Base-by-base conservation (phyloP, 2,888 invertebrate species). In the Eupithecia subumbrata region DNA sequence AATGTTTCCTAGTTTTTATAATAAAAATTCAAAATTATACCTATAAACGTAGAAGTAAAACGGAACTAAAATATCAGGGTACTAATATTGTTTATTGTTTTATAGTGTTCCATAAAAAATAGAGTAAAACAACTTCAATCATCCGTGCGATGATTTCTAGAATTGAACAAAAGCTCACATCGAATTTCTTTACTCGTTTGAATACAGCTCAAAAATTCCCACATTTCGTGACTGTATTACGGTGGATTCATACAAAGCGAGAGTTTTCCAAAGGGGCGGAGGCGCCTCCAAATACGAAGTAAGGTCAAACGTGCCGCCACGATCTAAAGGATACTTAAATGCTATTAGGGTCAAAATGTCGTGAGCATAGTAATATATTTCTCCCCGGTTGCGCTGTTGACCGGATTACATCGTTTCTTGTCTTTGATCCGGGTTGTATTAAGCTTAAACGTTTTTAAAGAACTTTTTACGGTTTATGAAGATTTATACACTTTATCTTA, bases 271-370 rank as follows among this genome's bases (percentile, higher is more conserved):
- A 64, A 40, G 56, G 52, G 60, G 40, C 34, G 40, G 63, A 68
- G 43, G 30, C 67, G 64, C 60, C 69, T 66, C 48, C 69, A 72
- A 74, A 74, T 72, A 76, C 74, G 64, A 73, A 63, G 69, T 43
- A 73, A 77, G 77, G 77, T 75, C 75, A 77, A 71, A 77, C 77
- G 77, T 75, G 77, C 75, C 73, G 73, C 69, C 68, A 71, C 75
- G 71, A 75, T 75, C 68, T 71, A 73, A 77, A 71, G 71, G 75
- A 77, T 77, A 73, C 75, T 73, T 75, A 77, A 73, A 75, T 75
- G 77, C 72, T 77, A 77, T 79, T 81, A 85, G 80, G 79, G 80
- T 80, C 76, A 78, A 83, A 76, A 74, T 77, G 77, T 74, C 66
- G 74, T 48, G 74, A 70, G 72, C 74, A 72, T 76, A 74, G 74